Evolutionary conservation across 2,797 vertebrate genomes (phyloP).

Genomic region (Spheniscus humboldti): DNA sequence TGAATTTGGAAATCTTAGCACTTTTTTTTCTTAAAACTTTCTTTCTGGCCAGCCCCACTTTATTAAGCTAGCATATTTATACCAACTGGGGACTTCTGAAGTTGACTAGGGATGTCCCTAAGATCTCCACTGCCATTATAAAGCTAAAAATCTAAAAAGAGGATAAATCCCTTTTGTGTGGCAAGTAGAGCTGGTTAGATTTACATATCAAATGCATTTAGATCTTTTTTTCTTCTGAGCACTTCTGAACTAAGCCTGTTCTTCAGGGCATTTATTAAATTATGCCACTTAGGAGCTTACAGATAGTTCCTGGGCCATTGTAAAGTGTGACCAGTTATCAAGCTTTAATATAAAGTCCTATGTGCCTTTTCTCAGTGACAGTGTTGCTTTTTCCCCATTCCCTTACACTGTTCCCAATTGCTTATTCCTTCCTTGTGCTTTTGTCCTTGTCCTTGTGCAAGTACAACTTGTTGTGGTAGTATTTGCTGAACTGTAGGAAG

Average conservation of each 20-base stretch:
- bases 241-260: not conserved
- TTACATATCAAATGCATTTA: not conserved
- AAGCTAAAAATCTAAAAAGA: not conserved
- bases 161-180: not conserved
- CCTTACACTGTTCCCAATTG: not conserved
- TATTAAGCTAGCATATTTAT: not conserved
- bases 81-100: not conserved
- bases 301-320: not conserved
- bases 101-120: not conserved
- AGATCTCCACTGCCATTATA: not conserved
- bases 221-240: not conserved
- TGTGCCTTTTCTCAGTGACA: not conserved
- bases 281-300: not conserved
- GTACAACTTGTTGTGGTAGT: not conserved
- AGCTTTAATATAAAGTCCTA: not conserved
- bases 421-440: not conserved
- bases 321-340: not conserved
- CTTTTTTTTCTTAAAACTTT: not conserved
- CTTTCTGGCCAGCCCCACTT: not conserved
- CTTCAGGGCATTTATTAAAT: not conserved
- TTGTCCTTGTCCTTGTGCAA: not conserved
- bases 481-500: not conserved
- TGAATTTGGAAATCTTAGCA: not conserved
- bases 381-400: not conserved
- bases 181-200: not conserved